phyloP scores from a whole-genome alignment of 2,113 vertebrate species.

The Tragelaphus buxtoni region DNA sequence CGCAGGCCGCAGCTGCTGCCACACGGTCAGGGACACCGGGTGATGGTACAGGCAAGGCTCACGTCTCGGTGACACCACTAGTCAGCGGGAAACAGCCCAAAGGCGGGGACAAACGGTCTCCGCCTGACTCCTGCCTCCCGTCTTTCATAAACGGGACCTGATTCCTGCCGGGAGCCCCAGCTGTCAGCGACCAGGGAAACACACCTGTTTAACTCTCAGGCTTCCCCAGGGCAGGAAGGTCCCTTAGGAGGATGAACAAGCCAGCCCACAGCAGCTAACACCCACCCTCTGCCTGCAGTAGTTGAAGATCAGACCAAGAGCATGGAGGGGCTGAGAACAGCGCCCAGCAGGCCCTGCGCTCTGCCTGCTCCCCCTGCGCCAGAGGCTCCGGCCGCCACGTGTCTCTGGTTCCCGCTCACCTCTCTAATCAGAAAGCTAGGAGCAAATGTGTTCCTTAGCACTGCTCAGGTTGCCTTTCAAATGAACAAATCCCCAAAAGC shows the following conservation, averaged over 20 bases:
- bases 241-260: neutral
- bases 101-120: neutral
- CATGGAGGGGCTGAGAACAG: rapidly evolving
- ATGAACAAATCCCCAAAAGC: neutral
- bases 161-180: neutral
- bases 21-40: neutral
- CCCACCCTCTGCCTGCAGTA: rapidly evolving
- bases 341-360: rapidly evolving
- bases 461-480: neutral
- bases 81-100: neutral
- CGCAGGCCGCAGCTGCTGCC: neutral
- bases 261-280: neutral
- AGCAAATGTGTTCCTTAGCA: neutral
- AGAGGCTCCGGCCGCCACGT: rapidly evolving
- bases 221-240: neutral
- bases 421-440: neutral
- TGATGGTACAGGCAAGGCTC: neutral
- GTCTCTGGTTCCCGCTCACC: neutral
- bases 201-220: neutral
- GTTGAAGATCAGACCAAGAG: neutral
- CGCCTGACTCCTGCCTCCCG: neutral
- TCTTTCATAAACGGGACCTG: neutral
- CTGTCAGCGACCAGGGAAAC: neutral
- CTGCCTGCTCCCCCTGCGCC: rapidly evolving
- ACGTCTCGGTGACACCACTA: rapidly evolving